Evolutionary conservation across 2,888 invertebrate species (phyloP), one percentile per base, ranked within the genome.

Genomic region (Chydorus sphaericus): DNA sequence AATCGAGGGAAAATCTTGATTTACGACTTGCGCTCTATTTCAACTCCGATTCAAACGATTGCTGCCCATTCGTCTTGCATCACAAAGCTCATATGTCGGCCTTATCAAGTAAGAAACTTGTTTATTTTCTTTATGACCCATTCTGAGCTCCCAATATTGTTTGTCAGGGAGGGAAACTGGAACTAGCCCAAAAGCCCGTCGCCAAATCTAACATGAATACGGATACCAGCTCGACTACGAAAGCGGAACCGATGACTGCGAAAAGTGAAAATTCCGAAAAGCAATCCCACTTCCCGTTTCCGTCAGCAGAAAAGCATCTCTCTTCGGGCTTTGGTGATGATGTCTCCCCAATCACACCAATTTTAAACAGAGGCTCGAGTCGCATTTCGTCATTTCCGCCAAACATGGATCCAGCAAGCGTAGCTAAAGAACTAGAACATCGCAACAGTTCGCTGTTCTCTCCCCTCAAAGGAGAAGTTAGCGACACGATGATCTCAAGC

Each of bases 21-120:
- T 36, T 52, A 52, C 36, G 52, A 52, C 23, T n/a, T 52, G 16
- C 31, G 52, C 7, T 1, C 20, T 11, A 31, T 36, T 1, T 8
- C 18, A 23, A 23, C 52, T 7, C 52, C 52, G 8, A 26, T 52
- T 3, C 36, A 36, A n/a, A 52, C 31, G 3, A 20, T 52, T 20
- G 16, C 26, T n/a, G 36, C 52, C n/a, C 52, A 52, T 36, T 36
- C 52, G 18, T 33, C 52, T 8, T 10, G 36, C 11, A 52, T 52
- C n/a, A 31, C 26, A 5, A 52, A 52, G 18, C 18, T 52, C 2
- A 23, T 44, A 16, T 44, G 44, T 44, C 44, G 44, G 11, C 4
- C 44, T 4, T 23, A 33, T 44, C 44, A 20, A 16, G 44, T 44
- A 44, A 1, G 20, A 14, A 39, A 16, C 14, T 39, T 44, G 1